Evolutionary conservation across 2,888 invertebrate species (phyloP).

Genomic region (Panopea generosa): DNA sequence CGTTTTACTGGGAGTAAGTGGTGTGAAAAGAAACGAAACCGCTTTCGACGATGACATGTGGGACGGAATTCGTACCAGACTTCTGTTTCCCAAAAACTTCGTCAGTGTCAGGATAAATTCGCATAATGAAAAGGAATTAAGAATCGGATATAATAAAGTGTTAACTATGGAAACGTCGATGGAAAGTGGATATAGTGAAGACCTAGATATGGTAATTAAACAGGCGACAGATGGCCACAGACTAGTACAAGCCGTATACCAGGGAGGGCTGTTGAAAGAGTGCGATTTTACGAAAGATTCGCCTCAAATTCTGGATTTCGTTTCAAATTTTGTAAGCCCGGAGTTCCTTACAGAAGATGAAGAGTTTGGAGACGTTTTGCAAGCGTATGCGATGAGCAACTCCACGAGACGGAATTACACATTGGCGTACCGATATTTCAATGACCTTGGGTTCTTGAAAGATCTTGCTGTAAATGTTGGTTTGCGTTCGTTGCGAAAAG

Average conservation of each 20-base stretch:
- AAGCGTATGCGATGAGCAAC: slow-evolving; percentile 20
- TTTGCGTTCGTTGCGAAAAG: slow-evolving; percentile 21
- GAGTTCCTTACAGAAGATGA: slow-evolving; percentile 4
- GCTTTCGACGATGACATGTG: slow-evolving; percentile 2
- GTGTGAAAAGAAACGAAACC: too few species aligned
- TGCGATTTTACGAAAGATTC: slow-evolving; percentile 68
- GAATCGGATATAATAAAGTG: slow-evolving; percentile 67
- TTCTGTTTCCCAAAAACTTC: slow-evolving; percentile 60
- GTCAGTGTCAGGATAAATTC: slow-evolving; percentile 58
- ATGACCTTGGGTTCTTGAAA: slow-evolving; percentile 15
- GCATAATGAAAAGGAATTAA: slow-evolving; percentile 63
- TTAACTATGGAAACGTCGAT: slow-evolving; percentile 67
- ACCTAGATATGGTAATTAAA: slow-evolving; percentile 62
- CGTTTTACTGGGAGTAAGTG: slow-evolving; percentile 17
- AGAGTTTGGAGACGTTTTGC: slow-evolving; percentile 52
- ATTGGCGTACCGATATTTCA: slow-evolving; percentile 29
- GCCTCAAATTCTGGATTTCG: slow-evolving; percentile 63
- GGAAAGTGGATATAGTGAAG: slow-evolving; percentile 38
- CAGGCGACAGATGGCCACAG: slow-evolving; percentile 71
- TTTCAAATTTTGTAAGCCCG: slow-evolving; percentile 55
- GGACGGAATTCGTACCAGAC: slow-evolving; percentile 46
- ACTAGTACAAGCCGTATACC: slow-evolving; percentile 69
- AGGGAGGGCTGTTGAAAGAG: slow-evolving; percentile 70
- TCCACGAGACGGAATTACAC: slow-evolving; percentile 22
- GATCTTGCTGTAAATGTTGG: slow-evolving; percentile 32